Evolutionary conservation across 2,888 invertebrate genomes (phyloP).

Genomic region (Eilema griseolum): DNA sequence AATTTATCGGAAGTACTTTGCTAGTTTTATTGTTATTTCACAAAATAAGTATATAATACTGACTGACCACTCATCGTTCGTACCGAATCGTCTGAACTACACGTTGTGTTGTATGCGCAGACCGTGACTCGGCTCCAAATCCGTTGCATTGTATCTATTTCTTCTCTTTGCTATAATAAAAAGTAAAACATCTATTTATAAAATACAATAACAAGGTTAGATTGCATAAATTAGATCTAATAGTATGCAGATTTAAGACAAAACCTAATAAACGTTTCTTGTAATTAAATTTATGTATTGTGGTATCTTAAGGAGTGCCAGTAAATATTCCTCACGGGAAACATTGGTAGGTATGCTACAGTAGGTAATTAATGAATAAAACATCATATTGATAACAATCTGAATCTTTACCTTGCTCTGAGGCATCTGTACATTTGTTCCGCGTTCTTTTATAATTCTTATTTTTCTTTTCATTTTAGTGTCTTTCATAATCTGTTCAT

Average conservation of each 20-base stretch:
- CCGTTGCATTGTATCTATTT: conserved; percentile 82
- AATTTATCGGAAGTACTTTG: neutral
- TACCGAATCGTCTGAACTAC: conserved; percentile 70
- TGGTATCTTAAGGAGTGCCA: neutral
- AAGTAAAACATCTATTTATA: neutral
- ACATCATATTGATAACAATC: neutral
- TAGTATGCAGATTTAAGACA: neutral
- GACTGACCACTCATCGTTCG: conserved; percentile 79
- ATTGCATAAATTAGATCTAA: neutral
- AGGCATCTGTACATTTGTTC: conserved; percentile 81
- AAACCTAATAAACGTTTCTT: neutral
- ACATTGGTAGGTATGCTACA: neutral
- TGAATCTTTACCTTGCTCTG: conserved; percentile 75
- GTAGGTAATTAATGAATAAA: neutral
- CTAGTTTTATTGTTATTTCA: neutral
- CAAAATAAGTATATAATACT: conserved; percentile 37
- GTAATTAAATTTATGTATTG: neutral
- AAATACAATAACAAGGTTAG: conserved; percentile 1
- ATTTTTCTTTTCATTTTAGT: conserved; percentile 70
- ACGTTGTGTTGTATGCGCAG: conserved; percentile 73
- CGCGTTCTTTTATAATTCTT: conserved; percentile 78
- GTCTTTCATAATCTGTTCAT: conserved; percentile 58
- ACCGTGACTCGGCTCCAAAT: conserved; percentile 82
- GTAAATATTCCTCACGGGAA: neutral
- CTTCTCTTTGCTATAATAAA: conserved; percentile 76